These are phyloP conservation scores for Lagria hirta DNA, from an alignment of 2,888 invertebrate species.

Conservation along the genomic window DNA sequence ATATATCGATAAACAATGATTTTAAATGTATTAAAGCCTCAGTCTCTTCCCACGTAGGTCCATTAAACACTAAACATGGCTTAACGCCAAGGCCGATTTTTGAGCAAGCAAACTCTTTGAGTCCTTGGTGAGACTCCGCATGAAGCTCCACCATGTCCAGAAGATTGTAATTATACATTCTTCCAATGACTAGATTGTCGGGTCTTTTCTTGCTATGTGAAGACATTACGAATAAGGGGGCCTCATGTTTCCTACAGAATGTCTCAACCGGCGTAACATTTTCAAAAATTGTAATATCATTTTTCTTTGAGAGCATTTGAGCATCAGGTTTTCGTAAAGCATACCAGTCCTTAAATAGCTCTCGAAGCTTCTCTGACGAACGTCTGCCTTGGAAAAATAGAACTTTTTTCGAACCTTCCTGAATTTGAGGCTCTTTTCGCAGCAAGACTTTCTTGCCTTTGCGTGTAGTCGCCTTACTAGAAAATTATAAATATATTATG, in stretches of 20 bases:
- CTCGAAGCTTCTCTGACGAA: slow-evolving; percentile 68
- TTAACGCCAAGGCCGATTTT: slow-evolving; percentile 72
- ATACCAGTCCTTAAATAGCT: slow-evolving; percentile 83
- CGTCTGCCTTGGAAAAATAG: slow-evolving; percentile 85
- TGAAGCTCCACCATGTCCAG: slow-evolving; percentile 97
- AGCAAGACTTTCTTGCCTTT: slow-evolving; percentile 83
- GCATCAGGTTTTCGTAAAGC: slow-evolving; percentile 85
- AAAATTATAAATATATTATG: slow-evolving; percentile 35
- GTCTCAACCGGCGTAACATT: slow-evolving; percentile 79
- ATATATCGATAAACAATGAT: slow-evolving; percentile 89
- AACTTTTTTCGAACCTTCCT: slow-evolving; percentile 84
- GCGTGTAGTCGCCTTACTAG: slow-evolving; percentile 85
- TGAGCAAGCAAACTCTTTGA: slow-evolving; percentile 76
- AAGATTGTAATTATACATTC: slow-evolving; percentile 85
- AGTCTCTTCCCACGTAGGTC: slow-evolving; percentile 84
- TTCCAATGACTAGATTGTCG: slow-evolving; percentile 84
- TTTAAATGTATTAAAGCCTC: slow-evolving; percentile 81
- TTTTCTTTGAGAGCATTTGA: slow-evolving; percentile 73
- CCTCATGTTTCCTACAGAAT: slow-evolving; percentile 79
- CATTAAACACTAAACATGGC: slow-evolving; percentile 89
- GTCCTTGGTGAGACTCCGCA: slow-evolving; percentile 76
- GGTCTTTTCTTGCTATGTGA: slow-evolving; percentile 95
- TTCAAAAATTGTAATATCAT: slow-evolving; percentile 92
- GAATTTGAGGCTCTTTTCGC: slow-evolving; percentile 80
- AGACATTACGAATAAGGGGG: slow-evolving; percentile 86